A percentile compares a stretch with the other conserved stretches of the same genome.
phyloP scores from a whole-genome alignment of 2,113 vertebrate genomes.

The Muntiacus reevesi region DNA sequence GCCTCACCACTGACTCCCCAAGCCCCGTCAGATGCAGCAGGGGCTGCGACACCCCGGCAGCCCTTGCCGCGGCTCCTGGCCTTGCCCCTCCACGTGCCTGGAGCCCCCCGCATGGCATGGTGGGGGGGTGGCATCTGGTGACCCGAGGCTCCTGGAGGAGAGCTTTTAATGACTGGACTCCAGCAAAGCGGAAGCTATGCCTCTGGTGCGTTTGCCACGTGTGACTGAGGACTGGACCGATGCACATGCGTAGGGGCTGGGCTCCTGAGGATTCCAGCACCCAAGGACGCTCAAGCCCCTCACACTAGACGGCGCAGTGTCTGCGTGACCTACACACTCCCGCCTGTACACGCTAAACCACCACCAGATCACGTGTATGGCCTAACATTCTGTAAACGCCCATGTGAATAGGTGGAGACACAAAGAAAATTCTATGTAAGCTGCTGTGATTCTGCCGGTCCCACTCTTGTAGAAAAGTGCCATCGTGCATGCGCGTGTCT shows the following conservation, averaged over 20 bases:
- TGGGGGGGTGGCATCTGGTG: neutral
- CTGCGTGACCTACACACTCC: neutral
- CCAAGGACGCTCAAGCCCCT: neutral
- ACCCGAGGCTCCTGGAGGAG: neutral
- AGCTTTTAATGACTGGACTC: neutral
- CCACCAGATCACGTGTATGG: accelerated
- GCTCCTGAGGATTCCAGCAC: neutral
- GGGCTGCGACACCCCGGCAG: accelerated
- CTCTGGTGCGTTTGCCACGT: accelerated
- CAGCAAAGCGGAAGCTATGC: accelerated
- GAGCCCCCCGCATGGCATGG: neutral
- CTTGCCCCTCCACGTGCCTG: accelerated
- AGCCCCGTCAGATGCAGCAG: neutral
- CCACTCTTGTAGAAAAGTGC: neutral
- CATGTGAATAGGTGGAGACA: neutral
- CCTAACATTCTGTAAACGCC: neutral
- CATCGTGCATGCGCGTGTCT: accelerated
- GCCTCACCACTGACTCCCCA: neutral
- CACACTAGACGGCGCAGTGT: accelerated
- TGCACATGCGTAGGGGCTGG: accelerated
- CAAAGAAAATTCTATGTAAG: neutral
- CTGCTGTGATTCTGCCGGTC: neutral
- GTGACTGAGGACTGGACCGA: neutral
- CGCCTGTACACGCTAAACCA: accelerated
- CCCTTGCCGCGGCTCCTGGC: neutral